A percentile compares a stretch with the other conserved stretches of the same genome.
These are phyloP conservation scores for Diarsia brunnea DNA, from an alignment of 2,888 invertebrate species.

Conservation along the genomic window DNA sequence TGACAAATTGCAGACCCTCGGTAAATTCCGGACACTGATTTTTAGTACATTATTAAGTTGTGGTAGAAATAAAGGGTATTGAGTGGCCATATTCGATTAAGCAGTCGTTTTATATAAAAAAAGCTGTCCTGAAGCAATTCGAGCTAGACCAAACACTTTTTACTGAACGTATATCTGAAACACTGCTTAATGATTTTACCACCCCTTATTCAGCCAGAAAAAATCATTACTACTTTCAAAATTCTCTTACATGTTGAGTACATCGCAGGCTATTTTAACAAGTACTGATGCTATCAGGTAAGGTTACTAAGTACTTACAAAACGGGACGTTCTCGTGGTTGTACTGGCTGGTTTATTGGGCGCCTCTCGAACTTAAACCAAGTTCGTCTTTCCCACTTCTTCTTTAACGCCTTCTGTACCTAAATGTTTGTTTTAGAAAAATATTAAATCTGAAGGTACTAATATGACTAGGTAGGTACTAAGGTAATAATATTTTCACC, in stretches of 20 bases:
- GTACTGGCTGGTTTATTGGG: not conserved
- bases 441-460: not conserved
- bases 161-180: not conserved
- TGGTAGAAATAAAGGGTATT: no score
- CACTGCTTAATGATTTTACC: not conserved
- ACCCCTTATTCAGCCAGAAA: not conserved
- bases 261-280: not conserved
- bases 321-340: not conserved
- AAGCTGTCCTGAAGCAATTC: not conserved
- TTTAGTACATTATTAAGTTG: no score
- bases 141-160: not conserved
- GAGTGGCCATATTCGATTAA: not conserved
- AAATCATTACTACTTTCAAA: not conserved
- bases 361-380: slow-evolving; percentile 6
- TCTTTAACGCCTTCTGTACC: not conserved
- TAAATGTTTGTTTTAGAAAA: not conserved
- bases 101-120: not conserved
- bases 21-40: no score
- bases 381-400: slow-evolving; percentile 2
- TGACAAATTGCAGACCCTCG: no score
- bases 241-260: not conserved
- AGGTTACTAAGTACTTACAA: not conserved
- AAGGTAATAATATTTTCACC: no score
- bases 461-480: no score
- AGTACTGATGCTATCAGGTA: not conserved